These are phyloP conservation scores for Melopsittacus undulatus DNA, from an alignment of 2,797 vertebrate genomes.

Conservation along the genomic window DNA sequence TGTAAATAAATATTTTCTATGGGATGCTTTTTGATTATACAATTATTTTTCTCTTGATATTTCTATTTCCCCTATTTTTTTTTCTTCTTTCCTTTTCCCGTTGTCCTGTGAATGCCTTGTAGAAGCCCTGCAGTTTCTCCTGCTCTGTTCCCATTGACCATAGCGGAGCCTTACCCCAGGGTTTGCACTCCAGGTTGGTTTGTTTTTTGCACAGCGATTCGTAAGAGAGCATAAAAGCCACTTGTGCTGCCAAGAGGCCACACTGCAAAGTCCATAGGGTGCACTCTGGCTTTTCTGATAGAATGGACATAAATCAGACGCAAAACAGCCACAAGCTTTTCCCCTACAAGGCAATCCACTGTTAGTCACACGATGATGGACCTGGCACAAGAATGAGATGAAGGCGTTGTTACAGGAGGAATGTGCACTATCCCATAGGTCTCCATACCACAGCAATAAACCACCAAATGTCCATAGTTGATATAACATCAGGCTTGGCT, in stretches of 20 bases:
- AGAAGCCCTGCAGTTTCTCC: background rate
- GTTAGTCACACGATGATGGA: background rate
- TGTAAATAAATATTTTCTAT: background rate
- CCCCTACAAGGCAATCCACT: background rate
- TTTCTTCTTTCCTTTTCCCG: background rate
- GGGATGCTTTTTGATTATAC: background rate
- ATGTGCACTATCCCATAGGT: background rate
- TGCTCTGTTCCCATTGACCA: background rate
- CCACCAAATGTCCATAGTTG: background rate
- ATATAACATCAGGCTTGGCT: background rate
- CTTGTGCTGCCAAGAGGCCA: background rate
- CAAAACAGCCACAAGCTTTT: background rate
- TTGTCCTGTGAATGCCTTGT: background rate
- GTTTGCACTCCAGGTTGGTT: background rate
- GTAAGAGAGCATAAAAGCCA: background rate
- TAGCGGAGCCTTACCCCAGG: background rate
- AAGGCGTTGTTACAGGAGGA: background rate
- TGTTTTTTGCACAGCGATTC: background rate
- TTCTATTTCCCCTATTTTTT: background rate
- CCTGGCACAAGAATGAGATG: background rate
- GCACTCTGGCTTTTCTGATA: background rate
- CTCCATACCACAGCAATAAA: slow-evolving; percentile 1
- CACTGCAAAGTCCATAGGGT: background rate
- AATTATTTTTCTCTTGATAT: background rate
- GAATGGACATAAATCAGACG: background rate